Conservation (phyloP, 2,113 vertebrate species). For the Upupa epops region DNA sequence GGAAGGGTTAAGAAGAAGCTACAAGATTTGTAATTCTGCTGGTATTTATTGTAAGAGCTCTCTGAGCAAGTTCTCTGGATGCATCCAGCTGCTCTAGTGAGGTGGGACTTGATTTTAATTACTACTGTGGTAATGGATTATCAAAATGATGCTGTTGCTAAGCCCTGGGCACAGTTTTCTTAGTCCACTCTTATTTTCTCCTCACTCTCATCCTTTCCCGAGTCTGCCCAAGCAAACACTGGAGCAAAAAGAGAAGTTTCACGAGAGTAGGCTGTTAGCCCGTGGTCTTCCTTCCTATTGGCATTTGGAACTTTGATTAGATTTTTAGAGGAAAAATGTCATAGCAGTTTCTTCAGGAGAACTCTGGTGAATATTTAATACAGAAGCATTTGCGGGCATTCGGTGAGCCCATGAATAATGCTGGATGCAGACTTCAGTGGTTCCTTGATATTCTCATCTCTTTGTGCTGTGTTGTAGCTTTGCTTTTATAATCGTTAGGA, state of each 20-base stretch:
- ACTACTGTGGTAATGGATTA: conserved; percentile 8
- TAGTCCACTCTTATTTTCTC: background rate
- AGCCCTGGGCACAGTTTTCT: background rate
- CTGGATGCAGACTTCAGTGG: background rate
- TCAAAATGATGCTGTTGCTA: conserved; percentile 21
- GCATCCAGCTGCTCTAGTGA: background rate
- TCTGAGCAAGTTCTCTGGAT: background rate
- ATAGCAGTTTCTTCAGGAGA: background rate
- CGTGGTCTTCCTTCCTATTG: background rate
- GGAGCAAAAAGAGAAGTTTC: background rate
- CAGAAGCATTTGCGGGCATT: background rate
- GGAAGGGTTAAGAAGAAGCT: conserved; percentile 51
- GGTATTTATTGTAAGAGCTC: conserved; percentile 47
- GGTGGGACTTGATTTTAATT: conserved; percentile 52
- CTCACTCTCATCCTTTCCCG: background rate
- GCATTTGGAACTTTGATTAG: background rate
- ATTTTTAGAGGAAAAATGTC: conserved; percentile 20
- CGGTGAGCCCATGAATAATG: background rate
- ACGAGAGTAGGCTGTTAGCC: background rate
- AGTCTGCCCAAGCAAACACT: background rate
- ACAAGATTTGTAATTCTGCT: conserved; percentile 29
- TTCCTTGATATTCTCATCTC: background rate
- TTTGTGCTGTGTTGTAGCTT: background rate
- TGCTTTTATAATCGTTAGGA: background rate
- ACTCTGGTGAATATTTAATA: background rate